Base-by-base conservation (phyloP, 1,140 invertebrate species). In the Cyphomyrmex costatus region DNA sequence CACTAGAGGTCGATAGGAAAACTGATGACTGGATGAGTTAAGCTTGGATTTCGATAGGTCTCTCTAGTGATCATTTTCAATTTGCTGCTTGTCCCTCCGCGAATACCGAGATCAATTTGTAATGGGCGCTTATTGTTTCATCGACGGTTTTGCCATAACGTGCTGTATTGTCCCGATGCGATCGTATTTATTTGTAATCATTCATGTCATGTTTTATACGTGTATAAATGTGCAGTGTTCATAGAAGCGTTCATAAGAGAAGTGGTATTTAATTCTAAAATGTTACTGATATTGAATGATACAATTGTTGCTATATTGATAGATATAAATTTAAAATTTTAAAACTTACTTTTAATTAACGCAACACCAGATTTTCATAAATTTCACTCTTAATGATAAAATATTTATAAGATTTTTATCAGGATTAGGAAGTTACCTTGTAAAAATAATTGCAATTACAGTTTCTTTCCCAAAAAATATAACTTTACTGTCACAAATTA, bases 41-140 rank as follows among this genome's bases (percentile, higher is more conserved):
- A 83, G 58, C 80, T 83, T 73, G 58, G 21, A 86, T 73, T 73
- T 68, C 56, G 53, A 79, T 56, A 21, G 36, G 56, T 84, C 51
- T 42, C 63, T 80, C 56, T n/a, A 84, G 24, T n/a, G 70, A 66
- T 65, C 27, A 78, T 70, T 58, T 74, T 85, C 53, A 76, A 85
- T 86, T 87, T 85, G 61, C 80, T 76, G 51, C 53, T 61, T 21
- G 80, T 68, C 70, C 61, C 65, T 65, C 70, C n/a, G 42, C 51
- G 63, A 73, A 33, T 51, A 68, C 24, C 63, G 61, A 21, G 42
- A 84, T 84, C 80, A 73, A 73, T 84, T 76, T 61, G 61, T 87
- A 87, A 87, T 85, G 80, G 71, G 14, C 51, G 70, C 51, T 87
- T 63, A 84, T 87, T 87, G 80, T 87, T 85, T 87, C 77, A 36